phyloP scores from a whole-genome alignment of 2,113 vertebrate species.

The Glaucomys volans region DNA sequence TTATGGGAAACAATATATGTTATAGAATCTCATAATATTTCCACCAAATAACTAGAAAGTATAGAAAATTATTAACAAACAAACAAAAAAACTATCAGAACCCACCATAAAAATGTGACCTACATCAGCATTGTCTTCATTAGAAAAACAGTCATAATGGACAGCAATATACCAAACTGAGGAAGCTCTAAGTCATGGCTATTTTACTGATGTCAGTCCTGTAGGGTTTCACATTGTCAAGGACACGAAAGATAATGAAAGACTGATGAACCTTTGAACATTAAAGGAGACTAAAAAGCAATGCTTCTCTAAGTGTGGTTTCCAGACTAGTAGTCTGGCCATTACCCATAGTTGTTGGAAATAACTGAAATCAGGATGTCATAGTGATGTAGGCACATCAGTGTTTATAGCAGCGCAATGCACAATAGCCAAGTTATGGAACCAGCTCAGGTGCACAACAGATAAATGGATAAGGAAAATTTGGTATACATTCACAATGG shows the following conservation, averaged over 20 bases:
- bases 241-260: background rate
- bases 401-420: too few relatives aligned
- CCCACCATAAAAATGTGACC: background rate
- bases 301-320: background rate
- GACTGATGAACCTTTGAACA: background rate
- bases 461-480: too few relatives aligned
- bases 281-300: background rate
- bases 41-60: background rate
- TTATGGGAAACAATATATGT: background rate
- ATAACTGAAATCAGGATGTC: too few relatives aligned
- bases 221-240: background rate
- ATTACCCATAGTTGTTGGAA: background rate
- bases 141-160: background rate
- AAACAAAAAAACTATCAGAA: background rate
- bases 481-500: too few relatives aligned
- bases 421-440: too few relatives aligned
- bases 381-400: too few relatives aligned
- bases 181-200: background rate
- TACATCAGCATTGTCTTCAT: background rate
- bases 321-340: background rate
- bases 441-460: too few relatives aligned
- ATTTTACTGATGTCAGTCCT: background rate
- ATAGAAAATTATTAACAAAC: conserved; percentile 1
- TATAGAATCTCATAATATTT: background rate
- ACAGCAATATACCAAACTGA: background rate